Percentiles rank a stretch among this genome's conserved stretches.
Evolutionary conservation across 2,797 vertebrate genomes (phyloP).

Genomic region (Fratercula arctica): DNA sequence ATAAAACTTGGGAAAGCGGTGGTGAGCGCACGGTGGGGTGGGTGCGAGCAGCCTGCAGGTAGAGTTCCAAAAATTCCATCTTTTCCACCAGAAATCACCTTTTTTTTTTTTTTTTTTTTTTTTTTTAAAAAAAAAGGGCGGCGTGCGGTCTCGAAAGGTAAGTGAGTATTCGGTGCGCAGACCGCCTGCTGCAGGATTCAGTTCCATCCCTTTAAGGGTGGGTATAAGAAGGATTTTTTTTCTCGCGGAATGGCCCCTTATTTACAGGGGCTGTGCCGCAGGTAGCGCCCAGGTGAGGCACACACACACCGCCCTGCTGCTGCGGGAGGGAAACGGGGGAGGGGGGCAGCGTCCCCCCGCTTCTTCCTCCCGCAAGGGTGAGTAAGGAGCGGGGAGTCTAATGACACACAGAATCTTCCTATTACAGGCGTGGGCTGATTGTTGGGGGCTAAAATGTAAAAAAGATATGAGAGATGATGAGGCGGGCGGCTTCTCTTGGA

Average conservation of each 20-base stretch:
- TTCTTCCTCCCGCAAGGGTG: not conserved
- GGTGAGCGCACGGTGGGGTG: not conserved
- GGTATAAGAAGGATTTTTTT: not conserved
- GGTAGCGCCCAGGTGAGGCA: not conserved
- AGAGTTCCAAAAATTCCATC: not conserved
- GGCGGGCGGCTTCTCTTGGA: not conserved
- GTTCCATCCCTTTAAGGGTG: not conserved
- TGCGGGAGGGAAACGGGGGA: fast-evolving
- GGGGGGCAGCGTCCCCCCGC: not conserved
- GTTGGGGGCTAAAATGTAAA: slow-evolving; percentile 13
- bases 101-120: not conserved
- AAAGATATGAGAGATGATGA: not conserved
- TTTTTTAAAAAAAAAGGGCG: not conserved
- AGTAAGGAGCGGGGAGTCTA: not conserved
- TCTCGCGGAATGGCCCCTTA: not conserved
- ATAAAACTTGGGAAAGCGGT: not conserved
- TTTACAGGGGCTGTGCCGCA: not conserved
- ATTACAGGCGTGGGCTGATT: not conserved
- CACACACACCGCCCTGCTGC: not conserved
- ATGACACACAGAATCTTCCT: not conserved
- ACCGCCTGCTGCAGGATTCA: not conserved
- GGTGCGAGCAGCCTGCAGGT: not conserved
- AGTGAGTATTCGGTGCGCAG: not conserved
- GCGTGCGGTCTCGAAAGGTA: fast-evolving
- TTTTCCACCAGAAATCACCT: not conserved